Base-by-base conservation (phyloP, 1,140 invertebrate genomes). In the Drosophila varians region DNA sequence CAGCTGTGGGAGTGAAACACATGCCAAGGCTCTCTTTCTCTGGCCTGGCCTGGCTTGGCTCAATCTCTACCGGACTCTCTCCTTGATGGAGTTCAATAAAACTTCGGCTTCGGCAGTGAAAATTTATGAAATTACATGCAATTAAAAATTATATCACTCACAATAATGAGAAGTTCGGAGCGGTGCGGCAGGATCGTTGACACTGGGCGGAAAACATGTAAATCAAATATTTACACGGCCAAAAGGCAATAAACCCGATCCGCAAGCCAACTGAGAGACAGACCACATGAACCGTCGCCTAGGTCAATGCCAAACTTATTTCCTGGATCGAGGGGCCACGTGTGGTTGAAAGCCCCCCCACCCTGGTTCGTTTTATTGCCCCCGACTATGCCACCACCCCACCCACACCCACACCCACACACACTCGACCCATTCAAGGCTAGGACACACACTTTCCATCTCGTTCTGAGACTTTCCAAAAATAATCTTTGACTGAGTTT, bases 111-210 rank as follows among this genome's bases (percentile, higher is more conserved):
- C 42, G 58, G 64, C 25, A 61, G 56, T 48, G 26, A 76, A 84
- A 83, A 78, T 83, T 83, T 74, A 83, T 84, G 64, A 83, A 83
- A 83, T 83, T 83, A 74, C 78, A 74, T 66, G 61, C 64, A 84
- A 84, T 84, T 84, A 73, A 73, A 80, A 84, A 84, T 84, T 84
- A 84, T 84, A 84, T 84, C 82, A 86, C 68, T 64, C 56, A 54
- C 72, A 57, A 46, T 78, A 57, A 48, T 61, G 56, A 74, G 53
- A 43, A 68, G 53, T 51, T 71, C 43, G 49, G 51, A 60, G 34
- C 64, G 56, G 34, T 12, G 11, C 11, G 16, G 18, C 69, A 64
- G 58, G 71, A 74, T 62, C 80, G 79, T 77, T 86, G 80, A 86
- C 80, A 86, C 84, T 80, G 71, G 14, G 45, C 43, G 45, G 73